Conservation (phyloP, 2,113 vertebrate genomes). For the Athene cunicularia region DNA sequence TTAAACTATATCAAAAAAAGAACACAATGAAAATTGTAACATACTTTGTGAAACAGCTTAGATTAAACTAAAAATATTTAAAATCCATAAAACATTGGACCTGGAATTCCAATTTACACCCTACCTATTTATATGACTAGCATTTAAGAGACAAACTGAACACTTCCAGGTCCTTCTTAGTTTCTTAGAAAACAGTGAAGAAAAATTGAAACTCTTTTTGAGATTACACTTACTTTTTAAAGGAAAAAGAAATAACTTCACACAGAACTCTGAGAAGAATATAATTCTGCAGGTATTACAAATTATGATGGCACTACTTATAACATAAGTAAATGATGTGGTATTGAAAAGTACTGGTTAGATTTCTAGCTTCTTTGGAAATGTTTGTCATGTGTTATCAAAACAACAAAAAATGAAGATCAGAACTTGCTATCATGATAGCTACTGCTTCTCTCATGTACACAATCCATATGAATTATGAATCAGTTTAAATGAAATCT, state of each 20-base stretch:
- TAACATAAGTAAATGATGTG: background rate
- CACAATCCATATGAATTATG: background rate
- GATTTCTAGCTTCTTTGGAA: background rate
- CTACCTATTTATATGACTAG: background rate
- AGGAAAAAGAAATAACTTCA: background rate
- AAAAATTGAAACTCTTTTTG: background rate
- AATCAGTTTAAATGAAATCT: background rate
- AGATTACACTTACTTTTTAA: background rate
- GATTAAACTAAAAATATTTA: background rate
- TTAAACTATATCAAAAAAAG: background rate
- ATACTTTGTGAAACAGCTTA: background rate
- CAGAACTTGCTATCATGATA: background rate
- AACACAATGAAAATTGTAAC: background rate
- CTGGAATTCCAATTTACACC: background rate
- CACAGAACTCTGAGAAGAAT: background rate
- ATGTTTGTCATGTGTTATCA: background rate
- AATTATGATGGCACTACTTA: background rate
- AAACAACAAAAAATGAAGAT: background rate
- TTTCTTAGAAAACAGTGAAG: background rate
- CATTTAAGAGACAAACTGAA: background rate
- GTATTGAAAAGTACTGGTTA: background rate
- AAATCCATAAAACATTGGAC: background rate
- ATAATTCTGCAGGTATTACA: background rate
- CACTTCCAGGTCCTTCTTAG: background rate
- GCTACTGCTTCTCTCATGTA: background rate